Conservation (phyloP, 2,797 vertebrate genomes). For the Rhynchonycteris naso region DNA sequence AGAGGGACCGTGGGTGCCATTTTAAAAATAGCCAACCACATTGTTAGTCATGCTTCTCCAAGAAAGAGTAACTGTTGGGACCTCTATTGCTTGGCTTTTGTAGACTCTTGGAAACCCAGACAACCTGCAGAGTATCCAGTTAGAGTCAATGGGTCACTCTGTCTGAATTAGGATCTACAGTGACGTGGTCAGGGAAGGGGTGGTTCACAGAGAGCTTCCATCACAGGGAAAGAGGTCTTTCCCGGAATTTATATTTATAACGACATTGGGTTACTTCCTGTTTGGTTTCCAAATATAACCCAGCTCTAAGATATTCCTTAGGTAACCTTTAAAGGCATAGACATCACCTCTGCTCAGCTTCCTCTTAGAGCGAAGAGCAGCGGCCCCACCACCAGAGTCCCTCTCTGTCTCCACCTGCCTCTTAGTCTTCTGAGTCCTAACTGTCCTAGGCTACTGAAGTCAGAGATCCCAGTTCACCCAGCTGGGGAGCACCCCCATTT, state of each 20-base stretch:
- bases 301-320: neutral
- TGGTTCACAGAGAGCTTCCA: neutral
- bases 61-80: conserved; percentile 33
- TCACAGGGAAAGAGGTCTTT: neutral
- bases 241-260: neutral
- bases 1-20: neutral
- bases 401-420: neutral
- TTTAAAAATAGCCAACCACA: neutral
- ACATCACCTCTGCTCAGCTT: neutral
- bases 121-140: neutral
- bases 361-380: neutral
- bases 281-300: conserved; percentile 18
- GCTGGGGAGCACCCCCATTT: neutral
- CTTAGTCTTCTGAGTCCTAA: neutral
- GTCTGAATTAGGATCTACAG: neutral
- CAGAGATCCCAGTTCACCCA: neutral
- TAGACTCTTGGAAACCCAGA: neutral
- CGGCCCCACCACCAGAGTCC: neutral
- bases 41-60: neutral
- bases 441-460: neutral
- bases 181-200: neutral
- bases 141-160: neutral
- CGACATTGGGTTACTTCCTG: neutral
- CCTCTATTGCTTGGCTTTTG: neutral
- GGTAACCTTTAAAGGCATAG: neutral